These are phyloP conservation scores for Drosophila ambigua DNA, from an alignment of 1,140 invertebrate species.

Conservation along the genomic window DNA sequence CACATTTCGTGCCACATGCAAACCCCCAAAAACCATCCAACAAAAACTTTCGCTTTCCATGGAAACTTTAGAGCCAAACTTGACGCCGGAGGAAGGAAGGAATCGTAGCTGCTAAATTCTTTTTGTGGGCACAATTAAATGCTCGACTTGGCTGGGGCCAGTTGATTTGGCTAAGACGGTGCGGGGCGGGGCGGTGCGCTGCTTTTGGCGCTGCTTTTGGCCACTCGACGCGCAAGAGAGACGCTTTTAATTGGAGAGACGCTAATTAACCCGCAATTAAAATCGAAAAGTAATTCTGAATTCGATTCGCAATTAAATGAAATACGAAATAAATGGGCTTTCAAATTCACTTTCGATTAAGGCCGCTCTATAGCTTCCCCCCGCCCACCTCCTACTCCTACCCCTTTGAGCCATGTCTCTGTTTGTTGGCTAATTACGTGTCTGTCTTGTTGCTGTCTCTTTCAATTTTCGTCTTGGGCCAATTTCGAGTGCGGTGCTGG, in stretches of 20 bases:
- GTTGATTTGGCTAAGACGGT: conserved; percentile 2
- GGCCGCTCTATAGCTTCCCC: conserved; percentile 16
- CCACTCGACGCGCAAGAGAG: conserved; percentile 39
- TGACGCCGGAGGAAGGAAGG: conserved; percentile 2
- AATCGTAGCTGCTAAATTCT: conserved; percentile 57
- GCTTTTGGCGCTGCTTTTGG: conserved; percentile 21
- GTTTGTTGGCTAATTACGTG: conserved; percentile 76
- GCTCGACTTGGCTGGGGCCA: conserved; percentile 18
- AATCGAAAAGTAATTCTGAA: conserved; percentile 64
- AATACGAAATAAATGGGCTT: conserved; percentile 57
- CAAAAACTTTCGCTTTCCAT: conserved; percentile 64
- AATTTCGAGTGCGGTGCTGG: conserved; percentile 42
- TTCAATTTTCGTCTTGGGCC: conserved; percentile 75
- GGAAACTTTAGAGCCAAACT: conserved; percentile 16
- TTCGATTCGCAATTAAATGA: conserved; percentile 64
- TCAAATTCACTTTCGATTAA: conserved; percentile 65
- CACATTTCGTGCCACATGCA: conserved; percentile 63
- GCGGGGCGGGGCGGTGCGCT: too few species aligned
- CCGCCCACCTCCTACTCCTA: background rate
- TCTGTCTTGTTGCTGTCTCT: conserved; percentile 63
- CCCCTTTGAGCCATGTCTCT: background rate
- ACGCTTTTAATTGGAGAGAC: conserved; percentile 63
- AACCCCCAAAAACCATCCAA: conserved; percentile 22
- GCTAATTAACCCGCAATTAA: conserved; percentile 75
- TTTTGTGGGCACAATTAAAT: conserved; percentile 80